Percentiles rank a stretch among this genome's conserved stretches.
phyloP scores from a whole-genome alignment of 2,888 invertebrate species.

The Caenorhabditis doughertyi region DNA sequence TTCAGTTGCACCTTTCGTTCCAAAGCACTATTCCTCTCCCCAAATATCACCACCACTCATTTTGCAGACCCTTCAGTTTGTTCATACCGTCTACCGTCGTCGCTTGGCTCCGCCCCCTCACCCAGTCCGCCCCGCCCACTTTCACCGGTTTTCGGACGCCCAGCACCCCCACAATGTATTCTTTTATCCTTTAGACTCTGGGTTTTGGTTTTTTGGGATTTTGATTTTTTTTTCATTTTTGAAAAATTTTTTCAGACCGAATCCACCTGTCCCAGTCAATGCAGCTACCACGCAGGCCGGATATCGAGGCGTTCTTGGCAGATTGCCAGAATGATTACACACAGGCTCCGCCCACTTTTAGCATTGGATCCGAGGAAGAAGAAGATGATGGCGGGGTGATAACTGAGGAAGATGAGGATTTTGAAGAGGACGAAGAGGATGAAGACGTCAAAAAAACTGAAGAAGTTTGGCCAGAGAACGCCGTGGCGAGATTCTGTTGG shows the following conservation, averaged over 20 bases:
- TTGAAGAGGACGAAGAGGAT: slow-evolving; percentile 49
- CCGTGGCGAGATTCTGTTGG: slow-evolving; percentile 61
- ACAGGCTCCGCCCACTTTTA: slow-evolving; percentile 47
- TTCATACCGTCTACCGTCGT: slow-evolving; percentile 70
- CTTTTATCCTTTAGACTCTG: slow-evolving; percentile 2
- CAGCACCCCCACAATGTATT: slow-evolving; percentile 57
- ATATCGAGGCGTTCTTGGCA: slow-evolving; percentile 63
- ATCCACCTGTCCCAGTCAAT: slow-evolving; percentile 66
- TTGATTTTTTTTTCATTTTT: not conserved
- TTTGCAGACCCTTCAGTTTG: slow-evolving; percentile 63
- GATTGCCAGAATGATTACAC: slow-evolving; percentile 60
- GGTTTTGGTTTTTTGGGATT: not conserved
- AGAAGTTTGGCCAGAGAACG: slow-evolving; percentile 67
- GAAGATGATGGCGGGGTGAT: slow-evolving; percentile 23
- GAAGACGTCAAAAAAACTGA: slow-evolving; percentile 43
- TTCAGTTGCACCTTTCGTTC: not conserved
- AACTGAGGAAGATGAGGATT: slow-evolving; percentile 45
- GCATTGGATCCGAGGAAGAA: slow-evolving; percentile 48
- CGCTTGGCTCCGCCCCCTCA: slow-evolving; percentile 65
- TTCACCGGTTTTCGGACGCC: slow-evolving; percentile 70
- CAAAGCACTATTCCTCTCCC: not conserved
- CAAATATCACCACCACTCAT: not conserved
- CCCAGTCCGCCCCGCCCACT: slow-evolving; percentile 71
- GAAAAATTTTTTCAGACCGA: slow-evolving; percentile 39
- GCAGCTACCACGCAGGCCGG: slow-evolving; percentile 64